Evolutionary conservation across 2,888 invertebrate species (phyloP), one percentile per base, ranked within the genome.

Genomic region (Tinea pellionella): DNA sequence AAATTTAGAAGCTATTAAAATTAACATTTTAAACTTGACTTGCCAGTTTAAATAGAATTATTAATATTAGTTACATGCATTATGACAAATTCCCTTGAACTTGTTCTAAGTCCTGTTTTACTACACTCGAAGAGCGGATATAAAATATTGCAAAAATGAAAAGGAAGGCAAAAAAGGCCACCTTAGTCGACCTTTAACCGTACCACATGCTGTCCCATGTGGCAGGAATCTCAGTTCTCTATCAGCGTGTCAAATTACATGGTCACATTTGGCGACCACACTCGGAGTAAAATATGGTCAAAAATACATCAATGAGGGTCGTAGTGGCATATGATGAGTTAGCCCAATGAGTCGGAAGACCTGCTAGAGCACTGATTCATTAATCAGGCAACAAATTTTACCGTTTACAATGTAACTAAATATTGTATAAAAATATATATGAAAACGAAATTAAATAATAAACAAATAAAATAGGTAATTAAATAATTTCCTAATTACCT

Each of bases 161-260:
- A 47, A 47, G 13, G 15, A 16, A 15, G 15, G 16, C 70, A 81
- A 83, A 82, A 85, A 82, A 73, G 75, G 71, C 76, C 81, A 75
- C 77, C 77, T 73, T 73, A 66, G 75, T 71, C 77, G 82, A 82
- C 80, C 84, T 83, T 83, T 80, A 69, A 71, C 74, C 69, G 47
- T 68, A 67, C 73, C 82, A 81, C 79, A 70, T 80, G 80, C 69
- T 66, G 65, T 16, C 16, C 47, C 59, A 59, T 59, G 55, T 61
- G 61, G 67, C 67, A 80, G 70, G 68, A 85, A 85, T 86, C 85
- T 77, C 79, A 66, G 78, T 74, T 13, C 69, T 68, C 74, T 77
- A 74, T 72, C 72, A 67, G 81, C 79, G 65, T 68, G 60, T 62
- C 61, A 58, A 42, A 71, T 85, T 85, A 74, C 85, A 70, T 55